These are phyloP conservation scores for Hylaea fasciaria DNA, from an alignment of 2,888 invertebrate species.

Conservation along the genomic window DNA sequence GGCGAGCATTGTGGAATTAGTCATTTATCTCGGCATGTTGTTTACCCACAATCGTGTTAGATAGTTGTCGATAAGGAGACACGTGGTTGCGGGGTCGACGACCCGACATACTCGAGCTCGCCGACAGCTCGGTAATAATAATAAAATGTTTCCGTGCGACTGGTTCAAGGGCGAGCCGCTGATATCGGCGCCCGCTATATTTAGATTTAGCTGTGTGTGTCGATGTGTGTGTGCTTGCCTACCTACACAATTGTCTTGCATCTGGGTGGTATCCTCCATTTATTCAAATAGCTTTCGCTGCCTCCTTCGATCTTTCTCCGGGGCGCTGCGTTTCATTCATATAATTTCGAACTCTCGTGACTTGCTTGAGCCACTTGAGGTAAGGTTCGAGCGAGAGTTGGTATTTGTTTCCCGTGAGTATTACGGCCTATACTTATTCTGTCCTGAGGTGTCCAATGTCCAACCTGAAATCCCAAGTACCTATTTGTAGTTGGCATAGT, in stretches of 20 bases:
- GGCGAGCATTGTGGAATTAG: slow-evolving; percentile 80
- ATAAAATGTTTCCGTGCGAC: slow-evolving; percentile 85
- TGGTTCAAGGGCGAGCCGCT: slow-evolving; percentile 85
- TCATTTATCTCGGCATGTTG: slow-evolving; percentile 83
- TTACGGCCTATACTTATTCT: too few relatives aligned
- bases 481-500: too few relatives aligned
- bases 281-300: slow-evolving; percentile 33
- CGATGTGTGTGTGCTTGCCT: slow-evolving; percentile 67
- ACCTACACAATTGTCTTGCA: slow-evolving; percentile 66
- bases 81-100: slow-evolving; percentile 83
- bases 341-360: slow-evolving; percentile 20
- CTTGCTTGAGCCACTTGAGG: slow-evolving; percentile 10
- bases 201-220: slow-evolving; percentile 81
- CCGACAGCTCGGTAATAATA: slow-evolving; percentile 85
- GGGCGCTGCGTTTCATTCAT: slow-evolving; percentile 32
- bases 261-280: slow-evolving; percentile 43
- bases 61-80: slow-evolving; percentile 85
- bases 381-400: not conserved
- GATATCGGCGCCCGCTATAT: slow-evolving; percentile 85
- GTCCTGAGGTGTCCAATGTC: too few relatives aligned
- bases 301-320: slow-evolving; percentile 36
- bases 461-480: too few relatives aligned
- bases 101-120: slow-evolving; percentile 83
- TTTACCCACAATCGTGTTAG: slow-evolving; percentile 85
- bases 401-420: not conserved